Evolutionary conservation across 1,140 invertebrate genomes (phyloP).

Genomic region (Contarinia nasturtii): DNA sequence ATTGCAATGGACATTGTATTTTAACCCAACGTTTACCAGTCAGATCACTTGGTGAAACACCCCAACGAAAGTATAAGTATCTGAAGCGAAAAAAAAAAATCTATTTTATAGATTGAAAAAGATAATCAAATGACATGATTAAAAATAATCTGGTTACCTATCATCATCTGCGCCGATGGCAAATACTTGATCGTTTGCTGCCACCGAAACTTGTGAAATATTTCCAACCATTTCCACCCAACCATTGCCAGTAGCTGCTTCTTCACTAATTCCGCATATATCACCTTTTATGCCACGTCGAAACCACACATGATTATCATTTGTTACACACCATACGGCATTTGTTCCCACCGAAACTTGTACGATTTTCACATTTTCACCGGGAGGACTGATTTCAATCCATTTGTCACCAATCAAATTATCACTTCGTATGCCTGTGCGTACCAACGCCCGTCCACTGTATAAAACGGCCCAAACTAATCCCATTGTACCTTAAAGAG

Average conservation of each 20-base stretch:
- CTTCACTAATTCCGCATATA: conserved; percentile 43
- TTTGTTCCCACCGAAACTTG: conserved; percentile 70
- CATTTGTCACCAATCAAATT: conserved; percentile 56
- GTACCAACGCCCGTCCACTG: conserved; percentile 59
- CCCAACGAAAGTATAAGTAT: conserved; percentile 56
- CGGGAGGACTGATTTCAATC: conserved; percentile 59
- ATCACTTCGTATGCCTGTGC: conserved; percentile 55
- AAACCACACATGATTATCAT: conserved; percentile 77
- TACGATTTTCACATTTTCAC: conserved; percentile 40
- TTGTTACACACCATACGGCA: conserved; percentile 70
- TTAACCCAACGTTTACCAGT: conserved; percentile 74
- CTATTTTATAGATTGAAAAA: background rate
- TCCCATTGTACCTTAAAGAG: conserved; percentile 34
- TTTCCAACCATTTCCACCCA: conserved; percentile 74
- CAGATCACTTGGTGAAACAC: conserved; percentile 52
- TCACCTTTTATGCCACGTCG: conserved; percentile 62
- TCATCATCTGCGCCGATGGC: conserved; percentile 25
- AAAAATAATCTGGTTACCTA: conserved; percentile 28
- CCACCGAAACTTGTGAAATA: conserved; percentile 64
- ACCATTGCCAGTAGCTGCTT: conserved; percentile 48
- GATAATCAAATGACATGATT: conserved; percentile 11
- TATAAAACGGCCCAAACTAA: conserved; percentile 68
- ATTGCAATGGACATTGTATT: conserved; percentile 52
- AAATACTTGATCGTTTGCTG: conserved; percentile 66
- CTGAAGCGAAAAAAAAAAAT: conserved; percentile 38